Conservation (phyloP, 2,797 vertebrate species). For the Rhinatrema bivittatum region DNA sequence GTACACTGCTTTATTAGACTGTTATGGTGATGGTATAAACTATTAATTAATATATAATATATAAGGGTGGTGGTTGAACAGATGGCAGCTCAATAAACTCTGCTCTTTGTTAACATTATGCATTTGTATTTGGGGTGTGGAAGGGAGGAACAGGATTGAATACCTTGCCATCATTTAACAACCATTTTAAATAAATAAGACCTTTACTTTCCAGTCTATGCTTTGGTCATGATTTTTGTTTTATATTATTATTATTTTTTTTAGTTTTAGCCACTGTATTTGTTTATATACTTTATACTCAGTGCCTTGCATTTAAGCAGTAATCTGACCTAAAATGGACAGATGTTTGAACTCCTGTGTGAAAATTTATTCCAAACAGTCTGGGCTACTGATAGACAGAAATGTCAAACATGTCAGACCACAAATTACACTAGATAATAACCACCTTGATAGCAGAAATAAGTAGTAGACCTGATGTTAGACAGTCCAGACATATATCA, state of each 20-base stretch:
- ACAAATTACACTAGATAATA: slow-evolving; percentile 58
- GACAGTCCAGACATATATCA: slow-evolving; percentile 7
- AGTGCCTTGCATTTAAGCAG: slow-evolving; percentile 33
- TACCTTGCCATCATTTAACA: slow-evolving; percentile 11
- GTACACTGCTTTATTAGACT: no score
- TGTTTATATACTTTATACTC: slow-evolving; percentile 24
- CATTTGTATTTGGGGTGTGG: slow-evolving; percentile 11
- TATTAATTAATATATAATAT: slow-evolving; percentile 6
- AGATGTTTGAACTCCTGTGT: slow-evolving; percentile 65
- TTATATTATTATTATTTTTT: no score
- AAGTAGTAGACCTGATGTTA: slow-evolving; percentile 4
- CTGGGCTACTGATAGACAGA: slow-evolving; percentile 61
- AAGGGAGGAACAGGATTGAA: no score
- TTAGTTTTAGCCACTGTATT: slow-evolving; percentile 29
- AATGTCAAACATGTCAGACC: slow-evolving; percentile 73
- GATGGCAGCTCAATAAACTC: not conserved
- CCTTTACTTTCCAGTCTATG: slow-evolving; percentile 29
- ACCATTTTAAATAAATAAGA: slow-evolving; percentile 18
- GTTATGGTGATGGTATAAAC: slow-evolving; percentile 6
- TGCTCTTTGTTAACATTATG: not conserved
- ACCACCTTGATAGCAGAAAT: slow-evolving; percentile 30
- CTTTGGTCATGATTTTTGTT: slow-evolving; percentile 27
- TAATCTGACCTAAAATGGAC: slow-evolving; percentile 69
- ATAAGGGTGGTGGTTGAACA: not conserved
- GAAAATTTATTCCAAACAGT: slow-evolving; percentile 41